Conservation (phyloP, 2,888 invertebrate species). For the Pristionchus maxplancki region DNA sequence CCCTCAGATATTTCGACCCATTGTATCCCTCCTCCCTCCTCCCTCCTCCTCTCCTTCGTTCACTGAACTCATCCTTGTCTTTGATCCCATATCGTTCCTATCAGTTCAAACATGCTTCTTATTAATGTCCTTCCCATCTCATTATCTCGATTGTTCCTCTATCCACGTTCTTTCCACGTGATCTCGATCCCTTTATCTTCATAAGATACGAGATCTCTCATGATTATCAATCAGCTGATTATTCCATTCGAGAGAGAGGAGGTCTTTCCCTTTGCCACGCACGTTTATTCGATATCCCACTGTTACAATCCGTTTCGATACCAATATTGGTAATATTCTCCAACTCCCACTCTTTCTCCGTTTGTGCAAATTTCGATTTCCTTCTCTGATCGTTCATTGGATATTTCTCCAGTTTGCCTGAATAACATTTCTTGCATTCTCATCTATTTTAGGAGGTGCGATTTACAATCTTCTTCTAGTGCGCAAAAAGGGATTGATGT, state of each 20-base stretch:
- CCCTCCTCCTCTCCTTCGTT: neutral
- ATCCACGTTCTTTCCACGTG: neutral
- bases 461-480: neutral
- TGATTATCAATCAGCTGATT: neutral
- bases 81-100: neutral
- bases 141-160: neutral
- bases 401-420: neutral
- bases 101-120: neutral
- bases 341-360: neutral
- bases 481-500: neutral
- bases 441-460: neutral
- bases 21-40: neutral
- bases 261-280: neutral
- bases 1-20: slow-evolving; percentile 40
- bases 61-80: slow-evolving; percentile 5
- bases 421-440: too few species aligned
- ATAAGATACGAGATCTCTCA: neutral
- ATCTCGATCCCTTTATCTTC: neutral
- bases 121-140: neutral
- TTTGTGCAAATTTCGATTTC: neutral
- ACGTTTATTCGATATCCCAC: neutral
- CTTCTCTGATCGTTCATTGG: neutral
- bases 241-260: neutral
- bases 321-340: neutral
- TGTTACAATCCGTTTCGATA: neutral